These are phyloP conservation scores for Vanacampus margaritifer DNA, from an alignment of 2,113 vertebrate genomes.

Conservation along the genomic window DNA sequence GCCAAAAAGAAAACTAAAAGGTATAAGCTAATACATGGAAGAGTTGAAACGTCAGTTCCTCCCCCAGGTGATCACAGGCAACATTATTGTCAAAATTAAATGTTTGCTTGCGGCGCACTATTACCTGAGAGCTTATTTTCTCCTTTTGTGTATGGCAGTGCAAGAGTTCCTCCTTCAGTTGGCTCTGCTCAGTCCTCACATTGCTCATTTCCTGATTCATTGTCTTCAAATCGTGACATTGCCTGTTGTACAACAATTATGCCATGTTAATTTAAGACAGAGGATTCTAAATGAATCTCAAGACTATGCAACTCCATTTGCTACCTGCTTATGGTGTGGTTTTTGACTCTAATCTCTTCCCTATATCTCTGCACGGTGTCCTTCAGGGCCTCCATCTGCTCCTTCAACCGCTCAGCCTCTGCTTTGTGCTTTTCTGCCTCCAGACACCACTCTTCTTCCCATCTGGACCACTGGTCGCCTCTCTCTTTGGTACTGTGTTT, in stretches of 20 bases:
- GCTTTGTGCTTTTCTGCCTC: constrained; percentile 54
- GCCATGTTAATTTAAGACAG: constrained; percentile 7
- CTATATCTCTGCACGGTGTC: constrained; percentile 44
- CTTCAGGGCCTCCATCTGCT: constrained; percentile 64
- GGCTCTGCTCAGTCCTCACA: constrained; percentile 52
- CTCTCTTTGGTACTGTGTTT: constrained; percentile 48
- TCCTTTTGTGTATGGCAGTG: constrained; percentile 50
- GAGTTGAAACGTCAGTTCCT: constrained; percentile 10
- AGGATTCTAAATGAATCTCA: background rate
- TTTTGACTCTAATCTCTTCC: constrained; percentile 62
- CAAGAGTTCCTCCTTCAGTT: constrained; percentile 43
- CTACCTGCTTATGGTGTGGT: constrained; percentile 63
- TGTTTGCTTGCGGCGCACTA: constrained; percentile 35
- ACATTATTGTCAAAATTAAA: constrained; percentile 34
- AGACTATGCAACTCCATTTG: background rate
- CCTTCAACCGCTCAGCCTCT: constrained; percentile 64
- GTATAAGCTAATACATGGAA: constrained; percentile 11
- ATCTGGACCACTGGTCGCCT: constrained; percentile 30
- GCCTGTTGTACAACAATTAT: constrained; percentile 50
- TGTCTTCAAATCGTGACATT: constrained; percentile 57
- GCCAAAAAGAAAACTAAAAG: background rate
- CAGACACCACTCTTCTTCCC: constrained; percentile 51
- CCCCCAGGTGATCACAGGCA: constrained; percentile 27
- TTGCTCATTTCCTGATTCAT: constrained; percentile 48
- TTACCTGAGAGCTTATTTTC: constrained; percentile 59